Conservation (phyloP, 64 coral and sea anemone species). For the Montipora cactus region DNA sequence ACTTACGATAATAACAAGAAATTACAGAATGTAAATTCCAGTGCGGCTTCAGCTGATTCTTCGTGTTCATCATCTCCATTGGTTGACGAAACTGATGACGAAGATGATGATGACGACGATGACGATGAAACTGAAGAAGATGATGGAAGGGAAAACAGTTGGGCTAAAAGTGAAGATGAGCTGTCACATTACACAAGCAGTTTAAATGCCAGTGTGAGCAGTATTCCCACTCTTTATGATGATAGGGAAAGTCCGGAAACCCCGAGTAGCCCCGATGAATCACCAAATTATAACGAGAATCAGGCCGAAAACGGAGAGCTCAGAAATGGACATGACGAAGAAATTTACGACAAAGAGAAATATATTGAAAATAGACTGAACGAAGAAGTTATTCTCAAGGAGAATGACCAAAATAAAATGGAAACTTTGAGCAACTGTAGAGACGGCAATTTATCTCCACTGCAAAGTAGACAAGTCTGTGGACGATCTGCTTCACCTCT, state of each 20-base stretch:
- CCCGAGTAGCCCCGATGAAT: not conserved
- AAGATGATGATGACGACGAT: slow-evolving; percentile 34
- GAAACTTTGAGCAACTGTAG: not conserved
- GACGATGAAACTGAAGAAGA: slow-evolving; percentile 33
- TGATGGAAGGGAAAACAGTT: slow-evolving; percentile 33
- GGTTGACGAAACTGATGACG: slow-evolving; percentile 41
- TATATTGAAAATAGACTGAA: not conserved
- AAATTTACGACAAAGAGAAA: not conserved
- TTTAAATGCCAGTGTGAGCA: slow-evolving; percentile 68
- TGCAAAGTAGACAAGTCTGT: slow-evolving; percentile 69
- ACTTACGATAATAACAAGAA: not conserved
- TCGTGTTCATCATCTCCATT: slow-evolving; percentile 8
- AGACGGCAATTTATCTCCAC: not conserved
- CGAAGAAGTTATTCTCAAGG: not conserved
- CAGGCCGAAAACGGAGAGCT: not conserved
- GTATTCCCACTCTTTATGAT: slow-evolving; percentile 66
- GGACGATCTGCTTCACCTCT: slow-evolving; percentile 74
- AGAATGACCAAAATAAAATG: not conserved
- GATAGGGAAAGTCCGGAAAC: not conserved
- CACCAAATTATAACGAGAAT: not conserved
- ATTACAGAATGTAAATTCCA: not conserved
- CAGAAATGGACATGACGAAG: not conserved
- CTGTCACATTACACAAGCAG: slow-evolving; percentile 64
- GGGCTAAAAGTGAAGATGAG: slow-evolving; percentile 32
- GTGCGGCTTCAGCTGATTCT: not conserved